Evolutionary conservation across 2,888 invertebrate species (phyloP), one percentile per base, ranked within the genome.

Genomic region (Hofmannophila pseudospretella): DNA sequence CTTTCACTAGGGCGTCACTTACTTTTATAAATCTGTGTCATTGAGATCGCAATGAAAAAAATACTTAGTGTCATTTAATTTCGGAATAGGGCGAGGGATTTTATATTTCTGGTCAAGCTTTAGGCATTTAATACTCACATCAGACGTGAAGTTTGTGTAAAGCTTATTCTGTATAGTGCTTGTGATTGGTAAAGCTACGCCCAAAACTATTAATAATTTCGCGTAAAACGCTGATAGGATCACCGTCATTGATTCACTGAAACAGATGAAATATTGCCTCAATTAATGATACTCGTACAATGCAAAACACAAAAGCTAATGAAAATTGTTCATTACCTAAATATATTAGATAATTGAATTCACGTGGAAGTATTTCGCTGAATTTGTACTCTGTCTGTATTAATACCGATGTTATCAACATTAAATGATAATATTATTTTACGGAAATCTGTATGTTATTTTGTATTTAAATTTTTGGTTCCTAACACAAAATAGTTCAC

Each of bases 171-270:
- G 89, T 54, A 90, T 89, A 26, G 89, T 89, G 68, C 91, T 90
- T 1, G 91, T 89, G 29, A 92, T 68, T 0, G 91, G 91, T 32
- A 92, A 76, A 3, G 90, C 90, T 45, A 90, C 77, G 29, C 91
- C 91, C 69, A 90, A 76, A 40, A 91, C 89, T 50, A 91, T 89
- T 65, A 92, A 69, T 50, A 91, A 74, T 67, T 91, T 90, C 13
- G 90, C 90, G 62, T 92, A 92, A 63, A 91, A 86, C 29, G 90
- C 90, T 67, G 91, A 91, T 54, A 91, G 63, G 33, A 89, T 87
- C 39, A 88, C 81, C 36, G 89, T 88, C 73, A 90, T 80, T 47
- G 89, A 88, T 76, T 90, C 89, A 55, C 90, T 90, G 80, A 54
- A 85, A 85, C 70, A 74, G 68, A 45, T 63, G 51, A 66, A 54